These are phyloP conservation scores for Ramphastos sulfuratus DNA, from an alignment of 2,113 vertebrate genomes.

Conservation along the genomic window DNA sequence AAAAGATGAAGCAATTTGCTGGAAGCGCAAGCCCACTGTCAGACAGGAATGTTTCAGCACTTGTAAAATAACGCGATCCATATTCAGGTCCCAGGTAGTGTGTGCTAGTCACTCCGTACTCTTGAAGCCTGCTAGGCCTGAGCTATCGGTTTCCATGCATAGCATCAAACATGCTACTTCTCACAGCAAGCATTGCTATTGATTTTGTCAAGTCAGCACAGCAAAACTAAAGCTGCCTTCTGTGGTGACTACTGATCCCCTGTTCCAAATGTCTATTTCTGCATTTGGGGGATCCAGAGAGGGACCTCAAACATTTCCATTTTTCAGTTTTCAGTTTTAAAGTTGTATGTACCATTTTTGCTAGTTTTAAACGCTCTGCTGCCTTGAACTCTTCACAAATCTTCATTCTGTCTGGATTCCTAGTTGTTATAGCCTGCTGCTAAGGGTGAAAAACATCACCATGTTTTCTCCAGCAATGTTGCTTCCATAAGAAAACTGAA, in stretches of 20 bases:
- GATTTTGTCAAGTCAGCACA: not conserved
- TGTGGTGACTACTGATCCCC: not conserved
- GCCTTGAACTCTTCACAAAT: not conserved
- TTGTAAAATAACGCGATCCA: not conserved
- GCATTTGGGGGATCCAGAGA: not conserved
- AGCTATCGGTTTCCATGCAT: not conserved
- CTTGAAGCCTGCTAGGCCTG: not conserved
- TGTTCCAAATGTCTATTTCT: not conserved
- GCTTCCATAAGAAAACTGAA: not conserved
- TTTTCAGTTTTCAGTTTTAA: not conserved
- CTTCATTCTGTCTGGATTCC: not conserved
- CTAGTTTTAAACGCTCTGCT: not conserved
- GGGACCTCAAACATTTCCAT: not conserved
- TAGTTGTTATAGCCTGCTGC: not conserved
- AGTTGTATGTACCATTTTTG: not conserved
- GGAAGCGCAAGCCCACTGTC: not conserved
- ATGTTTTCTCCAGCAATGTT: not conserved
- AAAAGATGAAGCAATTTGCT: not conserved
- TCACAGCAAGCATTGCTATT: not conserved
- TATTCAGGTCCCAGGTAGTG: not conserved
- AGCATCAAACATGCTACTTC: fast-evolving
- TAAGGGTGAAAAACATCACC: not conserved
- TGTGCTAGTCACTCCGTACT: not conserved
- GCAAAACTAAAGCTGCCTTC: not conserved
- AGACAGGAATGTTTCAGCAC: not conserved